These are phyloP conservation scores for Temnothorax rugatulus DNA, from an alignment of 2,888 invertebrate species.

Conservation along the genomic window DNA sequence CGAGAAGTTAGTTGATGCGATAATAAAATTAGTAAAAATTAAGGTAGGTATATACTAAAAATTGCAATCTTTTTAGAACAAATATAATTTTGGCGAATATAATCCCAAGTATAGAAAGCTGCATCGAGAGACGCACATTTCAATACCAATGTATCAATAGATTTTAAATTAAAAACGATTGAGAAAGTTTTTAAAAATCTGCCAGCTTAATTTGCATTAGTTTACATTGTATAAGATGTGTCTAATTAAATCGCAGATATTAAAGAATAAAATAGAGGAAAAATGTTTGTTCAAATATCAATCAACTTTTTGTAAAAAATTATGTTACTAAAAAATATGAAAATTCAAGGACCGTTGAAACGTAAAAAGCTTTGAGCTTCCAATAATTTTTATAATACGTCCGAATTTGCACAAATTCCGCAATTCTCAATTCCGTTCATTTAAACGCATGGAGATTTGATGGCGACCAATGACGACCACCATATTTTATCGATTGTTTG, in stretches of 20 bases:
- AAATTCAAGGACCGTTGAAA: not conserved
- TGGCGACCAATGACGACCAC: not conserved
- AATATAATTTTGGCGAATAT: not conserved
- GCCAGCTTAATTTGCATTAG: not conserved
- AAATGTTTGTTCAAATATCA: not conserved
- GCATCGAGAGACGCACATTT: not conserved
- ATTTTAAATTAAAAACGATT: slow-evolving; percentile 15
- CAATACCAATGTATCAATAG: not conserved
- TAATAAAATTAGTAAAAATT: slow-evolving; percentile 3
- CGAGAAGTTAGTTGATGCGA: not conserved
- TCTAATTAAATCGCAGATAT: not conserved
- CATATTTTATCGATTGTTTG: slow-evolving; percentile 32
- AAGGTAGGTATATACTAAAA: not conserved
- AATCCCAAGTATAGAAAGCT: not conserved
- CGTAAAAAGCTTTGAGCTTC: not conserved
- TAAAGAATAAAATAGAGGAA: not conserved
- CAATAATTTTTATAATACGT: not conserved
- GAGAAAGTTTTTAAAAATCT: not conserved
- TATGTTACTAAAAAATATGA: not conserved
- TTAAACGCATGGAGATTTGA: slow-evolving; percentile 11
- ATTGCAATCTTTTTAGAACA: not conserved
- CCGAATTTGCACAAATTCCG: not conserved
- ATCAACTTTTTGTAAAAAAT: slow-evolving; percentile 5
- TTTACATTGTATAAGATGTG: not conserved
- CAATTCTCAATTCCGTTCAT: slow-evolving; percentile 10